Evolutionary conservation across 2,888 invertebrate species (phyloP), one percentile per base, ranked within the genome.

Genomic region (Cheilosia impressa): DNA sequence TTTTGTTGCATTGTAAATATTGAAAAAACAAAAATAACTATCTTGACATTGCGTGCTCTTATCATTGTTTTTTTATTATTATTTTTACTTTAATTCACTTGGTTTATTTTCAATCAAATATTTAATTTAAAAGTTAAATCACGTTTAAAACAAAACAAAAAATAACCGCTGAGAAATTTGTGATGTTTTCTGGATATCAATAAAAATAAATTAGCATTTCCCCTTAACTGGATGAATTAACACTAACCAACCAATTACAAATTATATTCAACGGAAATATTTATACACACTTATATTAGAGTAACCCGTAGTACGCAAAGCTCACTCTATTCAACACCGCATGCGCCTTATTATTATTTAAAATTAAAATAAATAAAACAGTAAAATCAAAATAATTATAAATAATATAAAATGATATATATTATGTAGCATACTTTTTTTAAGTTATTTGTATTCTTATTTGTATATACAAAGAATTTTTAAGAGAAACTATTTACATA

Each of bases 271-370:
- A 72, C 71, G 6, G 41, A 62, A 69, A 31, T 71, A 76, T 81
- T 65, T 82, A 76, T 76, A 82, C 17, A 65, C 69, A 69, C 50
- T 45, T 76, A 53, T 66, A 76, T 72, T 75, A 79, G 62, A 62
- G 19, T 62, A 69, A 65, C 31, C 69, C 27, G 45, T 50, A 72
- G 58, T 55, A 75, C 53, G 43, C 52, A 52, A 41, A 41, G 73
- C 68, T 72, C 60, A 73, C 79, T 57, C 58, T 79, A 75, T 72
- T 47, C 71, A 76, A 76, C 75, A 85, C 84, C 84, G 79, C 80
- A 85, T 80, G 84, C 84, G 84, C 84, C 80, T 85, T 85, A 85
- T 85, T 63, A 50, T 69, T 80, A 60, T 72, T 72, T 72, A 76
- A 60, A 58, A 19, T 47, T 27, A 27, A 6, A 6, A 27, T 27